Evolutionary conservation across 2,797 vertebrate species (phyloP), one percentile per base, ranked within the genome.

Genomic region (Hippoglossus hippoglossus): DNA sequence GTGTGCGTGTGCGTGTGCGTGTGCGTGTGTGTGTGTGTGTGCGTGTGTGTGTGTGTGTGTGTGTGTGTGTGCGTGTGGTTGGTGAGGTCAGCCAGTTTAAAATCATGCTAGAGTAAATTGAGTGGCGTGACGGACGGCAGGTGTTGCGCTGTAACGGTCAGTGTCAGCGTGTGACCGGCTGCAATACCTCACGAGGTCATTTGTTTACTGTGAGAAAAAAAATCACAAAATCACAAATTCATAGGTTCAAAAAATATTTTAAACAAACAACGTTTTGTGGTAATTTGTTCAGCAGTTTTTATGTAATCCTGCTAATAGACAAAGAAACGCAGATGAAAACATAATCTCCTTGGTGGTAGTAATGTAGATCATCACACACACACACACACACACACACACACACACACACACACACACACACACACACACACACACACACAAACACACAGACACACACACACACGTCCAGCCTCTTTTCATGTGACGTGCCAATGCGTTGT

Each of bases 31-130:
- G 41, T 16, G 18, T 5, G 41, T 18, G 6, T 15, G 11, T 16
- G 39, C 9, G 31, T 9, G 6, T 9, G 31, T 9, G 31, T 31
- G 31, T 41, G 13, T 3, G 31, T 9, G 6, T 9, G 31, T 9
- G 31, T 31, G 31, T 41, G 13, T 3, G 3, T 41, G 11, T 41
- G 39, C 5, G 11, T 41, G 46, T 63, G 57, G 49, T 57, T n/a
- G 6, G 18, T 49, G 65, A 58, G 74, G 63, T 84, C 75, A 87
- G 21, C 68, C 39, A 66, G 87, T 88, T 86, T 69, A 72, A 65
- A 73, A 87, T 84, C 58, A 79, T 41, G 75, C 69, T 57, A n/a
- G 72, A 75, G 69, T 73, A 72, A 77, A 51, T 13, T 21, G 44
- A 81, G 81, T 82, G 25, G 8, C 8, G 49, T 80, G 80, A 80